Evolutionary conservation across 2,113 vertebrate genomes (phyloP), one percentile per base, ranked within the genome.

Genomic region (Lagopus leucura): DNA sequence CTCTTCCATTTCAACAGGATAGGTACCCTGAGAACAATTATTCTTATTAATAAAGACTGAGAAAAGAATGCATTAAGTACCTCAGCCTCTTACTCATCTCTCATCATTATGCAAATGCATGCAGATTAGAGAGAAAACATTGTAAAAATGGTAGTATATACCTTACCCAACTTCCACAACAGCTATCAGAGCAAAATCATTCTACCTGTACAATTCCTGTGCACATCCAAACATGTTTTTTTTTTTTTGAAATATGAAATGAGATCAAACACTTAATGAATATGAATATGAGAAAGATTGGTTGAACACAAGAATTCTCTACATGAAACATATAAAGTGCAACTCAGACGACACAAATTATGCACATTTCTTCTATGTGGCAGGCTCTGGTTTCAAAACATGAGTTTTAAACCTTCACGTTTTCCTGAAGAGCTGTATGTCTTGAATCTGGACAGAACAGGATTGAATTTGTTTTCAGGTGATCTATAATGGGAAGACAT

Each of bases 151-250:
- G 22, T 61, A 45, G n/a, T 13, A 30, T 34, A 6, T 8, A 32
- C 24, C 15, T 52, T 40, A 55, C 17, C 9, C 10, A 83, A 42
- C 0, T 3, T 16, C 22, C 32, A 30, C 22, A 45, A 43, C 8
- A 21, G 4, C 3, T 55, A 63, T 2, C 4, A 63, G 54, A 58
- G 4, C 11, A n/a, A 52, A 86, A 75, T 67, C 34, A 21, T 34
- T 9, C 30, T 58, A 2, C 19, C 7, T 82, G 52, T 48, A 19
- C 13, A 38, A 42, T 8, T 88, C 66, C 28, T 73, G 27, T 69
- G 8, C 42, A 20, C 25, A 24, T 2, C 1, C 8, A 38, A 2
- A 1, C 10, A 28, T 9, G 1, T 61, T 28, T 38, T 9, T 38
- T 38, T 38, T 18, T 60, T 48, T 20, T 30, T n/a, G 12, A 82